Evolutionary conservation across 1,140 invertebrate genomes (phyloP).

Genomic region (Papilio helenus): DNA sequence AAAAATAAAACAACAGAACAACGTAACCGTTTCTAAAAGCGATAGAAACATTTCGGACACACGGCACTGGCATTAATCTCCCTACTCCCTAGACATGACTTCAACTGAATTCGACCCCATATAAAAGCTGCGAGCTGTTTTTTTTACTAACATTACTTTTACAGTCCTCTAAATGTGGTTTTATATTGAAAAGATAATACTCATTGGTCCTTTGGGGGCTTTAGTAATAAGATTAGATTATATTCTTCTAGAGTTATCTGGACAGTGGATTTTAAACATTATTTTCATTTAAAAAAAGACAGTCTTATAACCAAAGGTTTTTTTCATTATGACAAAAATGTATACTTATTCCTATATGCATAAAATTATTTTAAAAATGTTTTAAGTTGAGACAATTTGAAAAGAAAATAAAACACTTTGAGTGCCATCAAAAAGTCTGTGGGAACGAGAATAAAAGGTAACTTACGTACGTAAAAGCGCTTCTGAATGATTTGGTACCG

Average conservation of each 20-base stretch:
- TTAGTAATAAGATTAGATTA: constrained; percentile 1
- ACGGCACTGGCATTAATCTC: constrained; percentile 29
- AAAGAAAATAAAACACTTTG: background rate
- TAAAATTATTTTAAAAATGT: too few relatives aligned
- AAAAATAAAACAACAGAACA: background rate
- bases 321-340: too few relatives aligned
- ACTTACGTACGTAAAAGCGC: background rate
- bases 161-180: constrained; percentile 19
- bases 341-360: background rate
- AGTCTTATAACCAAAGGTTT: too few relatives aligned
- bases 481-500: constrained; percentile 17
- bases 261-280: background rate
- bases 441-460: background rate
- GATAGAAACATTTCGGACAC: constrained; percentile 35
- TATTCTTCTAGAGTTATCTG: background rate
- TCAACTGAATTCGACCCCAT: constrained; percentile 25
- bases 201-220: constrained; percentile 6
- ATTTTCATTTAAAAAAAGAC: background rate
- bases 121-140: constrained; percentile 16
- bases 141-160: constrained; percentile 13
- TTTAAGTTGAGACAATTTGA: too few relatives aligned
- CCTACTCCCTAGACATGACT: constrained; percentile 33
- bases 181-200: constrained; percentile 20
- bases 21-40: constrained; percentile 20
- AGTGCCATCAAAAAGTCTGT: background rate